Base-by-base conservation (phyloP, 2,888 invertebrate genomes). In the Omphaloscelis lunosa region DNA sequence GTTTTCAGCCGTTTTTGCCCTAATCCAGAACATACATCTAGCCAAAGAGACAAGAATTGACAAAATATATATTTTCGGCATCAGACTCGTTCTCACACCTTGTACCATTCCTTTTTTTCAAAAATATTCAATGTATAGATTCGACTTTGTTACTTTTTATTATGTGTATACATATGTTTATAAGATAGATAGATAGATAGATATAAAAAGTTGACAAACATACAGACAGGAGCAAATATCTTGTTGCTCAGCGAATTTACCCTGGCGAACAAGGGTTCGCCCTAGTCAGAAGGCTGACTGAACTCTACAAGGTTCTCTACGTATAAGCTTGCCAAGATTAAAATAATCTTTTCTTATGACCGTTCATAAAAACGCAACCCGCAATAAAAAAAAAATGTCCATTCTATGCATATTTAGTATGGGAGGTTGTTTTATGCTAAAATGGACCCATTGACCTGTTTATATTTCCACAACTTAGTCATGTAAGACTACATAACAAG, bases 361-460 rank as follows among this genome's bases (percentile, higher is more conserved):
- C 34, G 39, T 29, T 56, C 15, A 41, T 39, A 39, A 59, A 48
- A 67, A 29, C 8, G 12, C 1, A 53, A 48, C 1, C 34, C 15
- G 11, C 20, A n/a, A 41, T 39, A 48, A 58, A 56, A 39, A 68
- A 69, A 39, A 68, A 65, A 65, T 45, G 15, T 17, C 61, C 9
- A 45, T 5, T 23, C 20, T 48, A 9, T 41, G 63, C 29, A 41
- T 27, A 74, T 71, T 71, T 75, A 72, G 9, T 63, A 71, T 68
- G 59, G 39, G 56, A 58, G 20, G 39, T 27, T 56, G 15, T 70
- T 20, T 53, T 70, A 75, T 78, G 74, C 70, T 78, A 82, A 72
- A 82, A 72, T 79, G 77, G 75, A 77, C 63, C 62, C 62, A 75
- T 63, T 76, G 71, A 80, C 75, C 83, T 27, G 58, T 66, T 82